Evolutionary conservation across 2,888 invertebrate species (phyloP), one percentile per base, ranked within the genome.

Genomic region (Rhagonycha fulva): DNA sequence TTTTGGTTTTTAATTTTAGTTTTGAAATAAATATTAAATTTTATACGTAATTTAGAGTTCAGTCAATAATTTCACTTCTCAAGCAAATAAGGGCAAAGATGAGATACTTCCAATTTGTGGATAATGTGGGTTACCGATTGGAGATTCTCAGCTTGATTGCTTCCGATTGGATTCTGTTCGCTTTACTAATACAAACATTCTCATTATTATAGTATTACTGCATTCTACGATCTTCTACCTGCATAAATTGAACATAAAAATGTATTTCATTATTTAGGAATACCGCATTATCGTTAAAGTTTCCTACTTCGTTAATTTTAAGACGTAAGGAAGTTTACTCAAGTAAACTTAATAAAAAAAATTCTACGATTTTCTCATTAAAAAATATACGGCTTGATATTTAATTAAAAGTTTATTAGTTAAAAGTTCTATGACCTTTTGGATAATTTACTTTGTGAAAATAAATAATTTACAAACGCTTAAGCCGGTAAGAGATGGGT

Each of bases 111-210:
- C 73, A 72, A 71, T 73, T 74, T 74, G 74, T 62, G 67, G 70
- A 67, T 47, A 70, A 47, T 74, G 76, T 72, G 70, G 72, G 63
- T 68, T 72, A 67, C 70, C 76, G 71, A 76, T 76, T 74, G 74
- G 71, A 74, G 71, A 76, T 76, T 71, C 76, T 63, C 62, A 70
- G 68, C 68, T 66, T 71, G 68, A 76, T 76, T 74, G 71, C 74
- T 74, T 76, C 74, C 76, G 76, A 76, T 76, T 71, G 67, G 71
- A 67, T 68, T 74, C 71, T 60, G 76, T 71, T 74, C 76, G 69
- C 70, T 74, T 74, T 76, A 76, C 70, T 76, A 76, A 74, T 76
- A 71, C 71, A 47, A 74, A 71, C 76, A 74, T 63, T 70, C 69
- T 61, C 76, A 76, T 71, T 76, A 74, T 74, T 76, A 76, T 74